phyloP scores from a whole-genome alignment of 2,113 vertebrate species.

The Xiphophorus couchianus region DNA sequence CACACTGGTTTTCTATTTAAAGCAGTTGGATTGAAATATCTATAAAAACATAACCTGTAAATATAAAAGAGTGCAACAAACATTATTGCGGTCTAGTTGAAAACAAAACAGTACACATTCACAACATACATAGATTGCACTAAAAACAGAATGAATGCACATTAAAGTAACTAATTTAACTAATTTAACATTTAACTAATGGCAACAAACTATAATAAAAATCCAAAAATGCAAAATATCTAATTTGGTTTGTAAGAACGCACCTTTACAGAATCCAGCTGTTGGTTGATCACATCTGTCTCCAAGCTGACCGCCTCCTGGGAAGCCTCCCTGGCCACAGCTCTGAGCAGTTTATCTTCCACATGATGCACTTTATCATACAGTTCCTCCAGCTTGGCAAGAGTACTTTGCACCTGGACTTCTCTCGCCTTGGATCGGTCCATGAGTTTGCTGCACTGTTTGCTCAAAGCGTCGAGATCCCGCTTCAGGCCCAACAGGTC shows the following conservation, averaged over 20 bases:
- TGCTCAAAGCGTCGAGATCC: constrained; percentile 92
- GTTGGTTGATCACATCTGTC: constrained; percentile 94
- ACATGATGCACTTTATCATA: constrained; percentile 83
- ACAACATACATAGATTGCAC: neutral
- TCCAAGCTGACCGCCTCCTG: constrained; percentile 94
- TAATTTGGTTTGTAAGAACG: neutral
- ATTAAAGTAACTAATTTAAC: neutral
- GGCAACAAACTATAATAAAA: neutral
- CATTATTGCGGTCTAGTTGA: too few relatives aligned
- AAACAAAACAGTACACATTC: neutral
- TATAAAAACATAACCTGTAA: too few relatives aligned
- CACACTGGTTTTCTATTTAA: neutral
- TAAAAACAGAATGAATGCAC: neutral
- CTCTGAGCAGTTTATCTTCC: constrained; percentile 77
- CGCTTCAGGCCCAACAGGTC: constrained; percentile 92
- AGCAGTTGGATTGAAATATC: neutral
- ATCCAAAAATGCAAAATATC: neutral
- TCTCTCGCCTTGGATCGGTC: constrained; percentile 89
- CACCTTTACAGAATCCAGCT: constrained; percentile 93
- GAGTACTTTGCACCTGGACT: constrained; percentile 82
- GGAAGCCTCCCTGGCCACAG: constrained; percentile 88
- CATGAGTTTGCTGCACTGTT: constrained; percentile 93
- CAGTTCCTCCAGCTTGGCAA: constrained; percentile 85
- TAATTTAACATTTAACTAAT: too few relatives aligned
- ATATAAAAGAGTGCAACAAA: too few relatives aligned